Percentiles rank a stretch among this genome's conserved stretches.
These are phyloP conservation scores for Rhinichthys osculus DNA, from an alignment of 2,797 vertebrate genomes.

Conservation along the genomic window DNA sequence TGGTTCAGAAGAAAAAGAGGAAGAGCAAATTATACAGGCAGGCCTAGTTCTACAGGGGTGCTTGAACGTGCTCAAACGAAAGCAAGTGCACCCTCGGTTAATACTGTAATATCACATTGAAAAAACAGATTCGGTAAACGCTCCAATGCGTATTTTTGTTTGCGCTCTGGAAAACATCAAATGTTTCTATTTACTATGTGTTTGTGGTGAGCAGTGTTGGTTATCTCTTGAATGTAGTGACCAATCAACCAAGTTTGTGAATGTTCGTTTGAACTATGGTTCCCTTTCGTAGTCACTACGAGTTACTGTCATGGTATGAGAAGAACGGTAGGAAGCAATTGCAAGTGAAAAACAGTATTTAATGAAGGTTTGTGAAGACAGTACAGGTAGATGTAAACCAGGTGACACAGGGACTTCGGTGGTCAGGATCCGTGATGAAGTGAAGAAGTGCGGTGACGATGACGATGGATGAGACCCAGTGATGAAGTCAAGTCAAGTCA, in stretches of 20 bases:
- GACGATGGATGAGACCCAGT: no score
- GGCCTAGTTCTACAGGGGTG: neutral
- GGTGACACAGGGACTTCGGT: no score
- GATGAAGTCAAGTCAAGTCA: no score
- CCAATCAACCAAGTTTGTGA: neutral
- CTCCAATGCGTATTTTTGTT: no score
- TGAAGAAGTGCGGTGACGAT: no score
- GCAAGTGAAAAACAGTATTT: no score
- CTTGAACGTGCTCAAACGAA: neutral
- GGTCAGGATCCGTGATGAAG: no score
- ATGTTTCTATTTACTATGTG: neutral
- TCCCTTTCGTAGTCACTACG: no score
- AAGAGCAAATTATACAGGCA: neutral
- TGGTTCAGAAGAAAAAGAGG: neutral
- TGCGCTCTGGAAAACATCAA: neutral
- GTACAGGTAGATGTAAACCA: no score
- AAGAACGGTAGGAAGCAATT: no score
- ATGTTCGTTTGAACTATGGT: neutral
- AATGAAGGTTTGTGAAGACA: no score
- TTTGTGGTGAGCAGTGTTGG: neutral
- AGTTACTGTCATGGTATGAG: no score
- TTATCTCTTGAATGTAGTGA: neutral
- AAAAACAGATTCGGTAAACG: neutral
- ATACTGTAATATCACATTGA: neutral
- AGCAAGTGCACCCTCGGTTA: neutral